phyloP scores from a whole-genome alignment of 2,797 vertebrate genomes.

The Rhynchotus rufescens region DNA sequence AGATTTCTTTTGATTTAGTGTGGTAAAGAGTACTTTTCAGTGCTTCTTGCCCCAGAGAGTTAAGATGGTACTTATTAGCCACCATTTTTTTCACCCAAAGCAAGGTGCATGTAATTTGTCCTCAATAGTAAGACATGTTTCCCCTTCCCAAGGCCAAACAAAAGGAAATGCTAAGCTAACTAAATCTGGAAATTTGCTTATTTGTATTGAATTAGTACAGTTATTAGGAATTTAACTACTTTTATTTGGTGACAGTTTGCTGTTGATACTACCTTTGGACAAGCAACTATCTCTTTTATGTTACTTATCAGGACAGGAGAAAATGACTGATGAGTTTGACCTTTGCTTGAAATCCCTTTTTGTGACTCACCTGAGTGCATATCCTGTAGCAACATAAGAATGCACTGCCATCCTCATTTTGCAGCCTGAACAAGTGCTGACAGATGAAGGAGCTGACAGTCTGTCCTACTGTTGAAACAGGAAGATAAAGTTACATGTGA shows the following conservation, averaged over 20 bases:
- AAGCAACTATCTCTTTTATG: conserved; percentile 84
- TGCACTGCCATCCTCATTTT: conserved; percentile 85
- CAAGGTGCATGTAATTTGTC: neutral
- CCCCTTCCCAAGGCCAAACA: neutral
- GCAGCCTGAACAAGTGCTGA: conserved; percentile 91
- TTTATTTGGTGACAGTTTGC: conserved; percentile 71
- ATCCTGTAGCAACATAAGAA: conserved; percentile 86
- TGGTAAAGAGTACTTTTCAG: neutral
- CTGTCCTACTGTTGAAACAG: conserved; percentile 83
- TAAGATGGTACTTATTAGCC: neutral
- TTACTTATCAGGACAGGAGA: conserved; percentile 85
- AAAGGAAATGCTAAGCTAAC: conserved; percentile 38
- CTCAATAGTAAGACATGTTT: neutral
- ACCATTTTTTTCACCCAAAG: neutral
- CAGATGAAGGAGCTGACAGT: conserved; percentile 85
- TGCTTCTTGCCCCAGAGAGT: neutral
- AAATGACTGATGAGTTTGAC: conserved; percentile 89
- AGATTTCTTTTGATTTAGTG: neutral
- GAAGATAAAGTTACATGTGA: conserved; percentile 84
- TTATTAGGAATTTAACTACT: conserved; percentile 63
- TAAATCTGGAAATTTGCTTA: neutral
- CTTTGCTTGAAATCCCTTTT: conserved; percentile 84
- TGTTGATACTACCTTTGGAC: conserved; percentile 82
- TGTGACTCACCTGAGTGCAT: conserved; percentile 77
- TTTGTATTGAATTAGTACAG: conserved; percentile 66